Conservation (phyloP, 1,140 invertebrate genomes). For the Chrysopa pallens region DNA sequence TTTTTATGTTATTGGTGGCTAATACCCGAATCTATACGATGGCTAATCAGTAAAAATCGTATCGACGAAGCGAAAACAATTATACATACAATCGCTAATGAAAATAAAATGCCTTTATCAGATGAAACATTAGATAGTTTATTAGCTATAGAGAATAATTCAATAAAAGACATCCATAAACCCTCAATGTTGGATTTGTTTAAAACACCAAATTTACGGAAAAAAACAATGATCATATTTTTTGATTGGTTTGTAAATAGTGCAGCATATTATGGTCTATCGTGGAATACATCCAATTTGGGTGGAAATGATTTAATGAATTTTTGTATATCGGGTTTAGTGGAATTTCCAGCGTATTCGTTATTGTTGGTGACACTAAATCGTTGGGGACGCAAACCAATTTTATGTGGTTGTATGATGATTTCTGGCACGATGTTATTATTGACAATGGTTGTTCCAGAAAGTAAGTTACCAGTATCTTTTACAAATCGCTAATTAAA, state of each 20-base stretch:
- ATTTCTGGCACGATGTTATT: slow-evolving; percentile 42
- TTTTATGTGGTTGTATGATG: slow-evolving; percentile 51
- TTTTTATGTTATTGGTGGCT: slow-evolving; percentile 71
- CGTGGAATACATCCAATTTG: slow-evolving; percentile 57
- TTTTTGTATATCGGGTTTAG: slow-evolving; percentile 53
- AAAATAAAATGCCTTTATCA: slow-evolving; percentile 40
- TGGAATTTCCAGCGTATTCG: slow-evolving; percentile 59
- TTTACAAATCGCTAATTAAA: too few relatives aligned
- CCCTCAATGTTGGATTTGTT: slow-evolving; percentile 49
- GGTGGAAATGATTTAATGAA: slow-evolving; percentile 56
- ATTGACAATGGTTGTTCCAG: slow-evolving; percentile 36
- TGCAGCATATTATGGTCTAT: slow-evolving; percentile 64
- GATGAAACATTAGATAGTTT: slow-evolving; percentile 33
- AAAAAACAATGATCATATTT: slow-evolving; percentile 53
- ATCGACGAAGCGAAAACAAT: slow-evolving; percentile 47
- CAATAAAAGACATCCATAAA: slow-evolving; percentile 21
- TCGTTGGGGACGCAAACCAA: slow-evolving; percentile 47
- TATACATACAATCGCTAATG: slow-evolving; percentile 45
- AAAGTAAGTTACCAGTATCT: slow-evolving; percentile 30
- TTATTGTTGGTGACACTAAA: slow-evolving; percentile 52
- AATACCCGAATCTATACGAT: slow-evolving; percentile 66
- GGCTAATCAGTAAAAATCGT: slow-evolving; percentile 60
- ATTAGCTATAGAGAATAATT: slow-evolving; percentile 23
- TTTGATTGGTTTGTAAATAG: slow-evolving; percentile 66
- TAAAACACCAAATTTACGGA: slow-evolving; percentile 46